Base-by-base conservation (phyloP, 64 coral and sea anemone species). In the Montipora foliosa region DNA sequence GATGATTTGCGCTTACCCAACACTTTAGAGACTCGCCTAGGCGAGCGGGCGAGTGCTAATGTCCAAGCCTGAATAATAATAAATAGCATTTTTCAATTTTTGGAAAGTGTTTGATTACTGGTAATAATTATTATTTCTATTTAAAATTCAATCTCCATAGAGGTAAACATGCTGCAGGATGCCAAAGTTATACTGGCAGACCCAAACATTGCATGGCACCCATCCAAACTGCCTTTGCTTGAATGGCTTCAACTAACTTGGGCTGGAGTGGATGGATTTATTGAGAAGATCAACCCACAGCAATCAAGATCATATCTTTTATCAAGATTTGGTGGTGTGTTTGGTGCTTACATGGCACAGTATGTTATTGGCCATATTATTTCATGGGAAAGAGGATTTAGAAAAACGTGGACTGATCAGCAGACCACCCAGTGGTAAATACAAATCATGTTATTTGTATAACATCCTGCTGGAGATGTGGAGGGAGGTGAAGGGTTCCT, bases 271-370 rank as follows among this genome's bases (percentile, higher is more conserved):
- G 89, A 96, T 83, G 16, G 5, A 16, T 74, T 94, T 14, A 76
- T 87, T 69, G 72, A 94, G 13, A 51, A 84, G 70, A 24, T 93
- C 15, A 83, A 73, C 17, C 80, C 59, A 46, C 77, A 93, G 1
- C 78, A 90, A 9, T 66, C 59, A 22, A 74, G 84, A 16, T 62
- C 87, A 8, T 96, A 88, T 49, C 48, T 74, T 22, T 25, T 99
- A 17, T 94, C 97, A 58, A 93, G 95, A 49, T 96, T 87, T 94
- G 97, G 95, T 79, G 98, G 98, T 58, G 78, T 89, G 25, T 96
- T 93, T 79, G 97, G 97, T 68, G 92, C 44, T 47, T 24, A 51
- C 8, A 90, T 96, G 89, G 91, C 92, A 48, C 95, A 96, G 84
- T 92, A 94, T 80, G 95, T 99, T 51, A 49, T 99, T 67, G 92